A percentile compares a stretch with the other conserved stretches of the same genome.
Conservation (phyloP, 2,888 invertebrate species). For the Andrena dorsata region DNA sequence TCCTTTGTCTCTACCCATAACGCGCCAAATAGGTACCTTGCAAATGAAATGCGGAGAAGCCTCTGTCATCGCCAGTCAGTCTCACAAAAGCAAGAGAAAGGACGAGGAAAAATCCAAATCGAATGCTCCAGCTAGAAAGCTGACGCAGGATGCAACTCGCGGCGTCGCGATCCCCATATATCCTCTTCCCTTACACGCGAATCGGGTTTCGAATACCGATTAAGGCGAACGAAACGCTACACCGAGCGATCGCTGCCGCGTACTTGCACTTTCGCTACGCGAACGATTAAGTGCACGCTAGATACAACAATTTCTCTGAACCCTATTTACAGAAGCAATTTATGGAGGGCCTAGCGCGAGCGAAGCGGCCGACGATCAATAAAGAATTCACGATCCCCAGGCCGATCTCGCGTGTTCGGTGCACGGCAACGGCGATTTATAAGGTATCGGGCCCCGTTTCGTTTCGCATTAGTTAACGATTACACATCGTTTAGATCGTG, state of each 20-base stretch:
- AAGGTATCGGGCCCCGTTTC: slow-evolving; percentile 54
- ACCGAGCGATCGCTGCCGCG: slow-evolving; percentile 37
- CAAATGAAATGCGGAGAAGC: too few species aligned
- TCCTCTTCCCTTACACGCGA: slow-evolving; percentile 33
- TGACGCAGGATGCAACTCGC: slow-evolving; percentile 6
- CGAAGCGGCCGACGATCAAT: slow-evolving; percentile 35
- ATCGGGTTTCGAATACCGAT: slow-evolving; percentile 41
- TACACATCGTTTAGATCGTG: slow-evolving; percentile 61
- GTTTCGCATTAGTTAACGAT: slow-evolving; percentile 60
- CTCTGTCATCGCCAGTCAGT: too few species aligned
- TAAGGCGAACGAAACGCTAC: slow-evolving; percentile 48
- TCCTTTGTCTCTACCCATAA: too few species aligned
- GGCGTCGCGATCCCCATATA: slow-evolving; percentile 21
- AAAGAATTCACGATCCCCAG: slow-evolving; percentile 53
- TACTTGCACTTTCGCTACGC: slow-evolving; percentile 51
- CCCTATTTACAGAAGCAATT: slow-evolving; percentile 44
- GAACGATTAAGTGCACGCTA: slow-evolving; percentile 49
- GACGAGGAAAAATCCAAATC: neutral
- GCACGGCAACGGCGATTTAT: slow-evolving; percentile 44
- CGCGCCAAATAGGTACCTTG: too few species aligned
- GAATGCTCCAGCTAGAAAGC: slow-evolving; percentile 36
- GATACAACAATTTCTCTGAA: slow-evolving; percentile 57
- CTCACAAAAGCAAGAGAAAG: too few species aligned
- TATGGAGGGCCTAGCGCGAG: slow-evolving; percentile 35
- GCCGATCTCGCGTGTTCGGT: slow-evolving; percentile 47